These are phyloP conservation scores for Tyria jacobaeae DNA, from an alignment of 2,888 invertebrate species.

Conservation along the genomic window DNA sequence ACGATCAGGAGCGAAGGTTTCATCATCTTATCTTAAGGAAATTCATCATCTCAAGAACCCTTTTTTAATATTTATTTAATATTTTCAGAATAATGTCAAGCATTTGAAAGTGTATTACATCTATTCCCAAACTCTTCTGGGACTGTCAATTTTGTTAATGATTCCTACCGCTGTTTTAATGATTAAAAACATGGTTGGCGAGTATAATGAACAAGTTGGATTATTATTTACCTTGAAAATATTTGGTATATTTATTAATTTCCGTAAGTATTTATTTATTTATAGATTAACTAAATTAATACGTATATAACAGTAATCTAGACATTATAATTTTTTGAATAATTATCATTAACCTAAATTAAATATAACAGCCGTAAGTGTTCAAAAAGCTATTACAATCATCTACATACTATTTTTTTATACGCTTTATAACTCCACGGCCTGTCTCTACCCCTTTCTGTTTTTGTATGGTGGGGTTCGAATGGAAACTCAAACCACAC, in stretches of 20 bases:
- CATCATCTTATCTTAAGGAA: too few species aligned
- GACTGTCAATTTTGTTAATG: not conserved
- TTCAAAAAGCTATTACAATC: not conserved
- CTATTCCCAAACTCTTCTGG: not conserved
- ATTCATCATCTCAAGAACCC: not conserved
- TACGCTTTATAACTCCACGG: too few species aligned
- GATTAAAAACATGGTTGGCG: not conserved
- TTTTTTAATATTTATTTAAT: not conserved
- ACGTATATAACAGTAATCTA: too few species aligned
- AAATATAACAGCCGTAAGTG: too few species aligned
- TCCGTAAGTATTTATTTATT: conserved; percentile 2
- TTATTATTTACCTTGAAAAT: not conserved
- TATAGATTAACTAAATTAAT: too few species aligned
- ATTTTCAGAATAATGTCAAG: conserved; percentile 4
- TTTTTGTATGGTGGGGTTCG: too few species aligned
- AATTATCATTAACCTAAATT: too few species aligned
- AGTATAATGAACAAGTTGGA: too few species aligned
- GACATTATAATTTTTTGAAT: too few species aligned
- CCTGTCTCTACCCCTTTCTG: too few species aligned
- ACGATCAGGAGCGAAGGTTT: not conserved
- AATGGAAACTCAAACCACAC: not conserved
- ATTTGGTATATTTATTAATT: not conserved
- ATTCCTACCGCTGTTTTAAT: not conserved
- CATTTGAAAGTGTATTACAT: not conserved
- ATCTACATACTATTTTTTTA: not conserved